Percentiles rank a stretch among this genome's conserved stretches.
Conservation (phyloP, 2,113 vertebrate genomes). For the Corythoichthys haematopterus region DNA sequence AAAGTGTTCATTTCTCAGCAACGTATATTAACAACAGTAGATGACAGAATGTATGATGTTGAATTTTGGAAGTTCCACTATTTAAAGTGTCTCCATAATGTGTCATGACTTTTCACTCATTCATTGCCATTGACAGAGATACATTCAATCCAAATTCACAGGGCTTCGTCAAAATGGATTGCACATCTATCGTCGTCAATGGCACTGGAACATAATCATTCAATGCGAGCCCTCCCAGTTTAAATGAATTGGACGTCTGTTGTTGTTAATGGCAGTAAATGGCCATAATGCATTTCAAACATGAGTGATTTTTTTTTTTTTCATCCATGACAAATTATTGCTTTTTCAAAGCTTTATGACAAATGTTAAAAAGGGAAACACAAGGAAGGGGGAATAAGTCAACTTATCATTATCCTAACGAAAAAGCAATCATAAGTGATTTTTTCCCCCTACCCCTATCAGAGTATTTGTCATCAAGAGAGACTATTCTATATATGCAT, state of each 20-base stretch:
- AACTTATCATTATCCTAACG: constrained; percentile 34
- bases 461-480: constrained; percentile 46
- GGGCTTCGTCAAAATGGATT: too few relatives aligned
- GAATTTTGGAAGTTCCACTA: neutral
- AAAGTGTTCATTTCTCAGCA: neutral
- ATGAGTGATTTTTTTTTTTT: constrained; percentile 20
- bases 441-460: constrained; percentile 16
- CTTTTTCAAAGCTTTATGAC: constrained; percentile 44
- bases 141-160: too few relatives aligned
- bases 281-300: constrained; percentile 31
- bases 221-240: too few relatives aligned
- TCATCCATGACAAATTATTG: constrained; percentile 40
- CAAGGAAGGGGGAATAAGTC: constrained; percentile 29
- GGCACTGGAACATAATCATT: too few relatives aligned
- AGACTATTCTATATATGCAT: constrained; percentile 43
- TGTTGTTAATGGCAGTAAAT: constrained; percentile 2
- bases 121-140: too few relatives aligned
- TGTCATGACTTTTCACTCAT: constrained; percentile 15
- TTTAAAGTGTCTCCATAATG: constrained; percentile 14
- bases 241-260: too few relatives aligned
- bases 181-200: too few relatives aligned
- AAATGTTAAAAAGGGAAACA: constrained; percentile 26
- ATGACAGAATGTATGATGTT: neutral
- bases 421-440: constrained; percentile 36
- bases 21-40: neutral